Evolutionary conservation across 30 jellyfish, hydroid and myxozoan species (phyloP).

Genomic region (Cassiopea xamachana): DNA sequence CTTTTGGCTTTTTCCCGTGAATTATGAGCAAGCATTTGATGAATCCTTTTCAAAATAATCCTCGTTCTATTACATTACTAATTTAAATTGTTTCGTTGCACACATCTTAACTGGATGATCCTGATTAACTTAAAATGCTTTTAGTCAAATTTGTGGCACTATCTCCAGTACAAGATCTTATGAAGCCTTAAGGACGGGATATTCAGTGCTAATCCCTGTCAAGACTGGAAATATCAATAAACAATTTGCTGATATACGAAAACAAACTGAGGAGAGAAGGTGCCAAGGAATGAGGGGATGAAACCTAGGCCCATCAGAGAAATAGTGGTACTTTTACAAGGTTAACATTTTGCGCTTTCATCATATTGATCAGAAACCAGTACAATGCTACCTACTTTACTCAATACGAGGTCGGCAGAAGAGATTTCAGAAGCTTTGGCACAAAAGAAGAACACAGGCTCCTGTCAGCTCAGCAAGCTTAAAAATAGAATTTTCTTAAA

Average conservation of each 20-base stretch:
- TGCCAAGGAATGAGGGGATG: background rate
- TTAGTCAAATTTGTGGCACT: constrained; percentile 17
- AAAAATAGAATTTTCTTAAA: no score
- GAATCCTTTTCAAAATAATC: constrained; percentile 8
- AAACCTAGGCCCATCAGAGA: background rate
- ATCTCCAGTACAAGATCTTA: background rate
- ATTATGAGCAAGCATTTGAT: background rate
- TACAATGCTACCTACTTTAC: no score
- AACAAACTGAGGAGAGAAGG: background rate
- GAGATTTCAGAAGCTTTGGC: no score
- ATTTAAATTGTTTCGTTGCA: constrained; percentile 36
- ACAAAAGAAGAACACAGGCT: no score
- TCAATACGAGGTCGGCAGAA: no score
- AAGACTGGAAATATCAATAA: background rate
- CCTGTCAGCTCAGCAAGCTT: no score
- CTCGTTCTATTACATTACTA: constrained; percentile 7
- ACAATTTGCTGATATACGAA: background rate
- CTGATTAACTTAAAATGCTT: constrained; percentile 10
- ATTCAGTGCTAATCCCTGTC: background rate
- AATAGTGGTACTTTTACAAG: no score
- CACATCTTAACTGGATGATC: constrained; percentile 11
- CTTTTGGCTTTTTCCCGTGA: constrained; percentile 12
- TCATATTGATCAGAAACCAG: no score
- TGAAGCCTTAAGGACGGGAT: background rate
- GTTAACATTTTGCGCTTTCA: no score